Evolutionary conservation across 2,797 vertebrate species (phyloP).

Genomic region (Acropternis orthonyx): DNA sequence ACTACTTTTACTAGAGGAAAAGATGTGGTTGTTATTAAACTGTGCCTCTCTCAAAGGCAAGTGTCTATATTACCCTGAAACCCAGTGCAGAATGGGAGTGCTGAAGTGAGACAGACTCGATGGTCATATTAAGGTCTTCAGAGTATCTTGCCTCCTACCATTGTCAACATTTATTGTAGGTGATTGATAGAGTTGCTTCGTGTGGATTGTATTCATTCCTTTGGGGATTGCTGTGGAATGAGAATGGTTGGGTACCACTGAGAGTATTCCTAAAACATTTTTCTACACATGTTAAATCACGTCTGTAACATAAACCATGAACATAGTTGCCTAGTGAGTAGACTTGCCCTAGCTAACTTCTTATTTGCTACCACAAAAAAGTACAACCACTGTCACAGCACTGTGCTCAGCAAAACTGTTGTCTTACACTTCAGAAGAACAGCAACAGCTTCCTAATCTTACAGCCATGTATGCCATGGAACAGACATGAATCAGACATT

Average conservation of each 20-base stretch:
- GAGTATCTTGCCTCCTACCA: background rate
- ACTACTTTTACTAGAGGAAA: background rate
- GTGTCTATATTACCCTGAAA: background rate
- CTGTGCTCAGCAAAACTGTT: background rate
- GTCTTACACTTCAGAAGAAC: background rate
- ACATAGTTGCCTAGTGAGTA: background rate
- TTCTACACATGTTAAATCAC: background rate
- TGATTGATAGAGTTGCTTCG: background rate
- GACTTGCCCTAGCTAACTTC: background rate
- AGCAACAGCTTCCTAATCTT: background rate
- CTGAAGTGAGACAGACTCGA: background rate
- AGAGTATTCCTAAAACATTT: background rate
- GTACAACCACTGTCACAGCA: background rate
- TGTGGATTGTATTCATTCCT: background rate
- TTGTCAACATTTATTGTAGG: background rate
- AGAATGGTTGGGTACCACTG: background rate
- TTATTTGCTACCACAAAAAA: background rate
- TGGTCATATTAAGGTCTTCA: background rate
- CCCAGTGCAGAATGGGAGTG: background rate
- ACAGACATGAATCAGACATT: background rate
- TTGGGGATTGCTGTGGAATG: background rate
- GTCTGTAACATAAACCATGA: background rate
- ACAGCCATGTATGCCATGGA: background rate
- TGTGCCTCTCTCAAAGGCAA: background rate
- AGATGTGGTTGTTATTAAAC: background rate